Conservation (phyloP, 2,797 vertebrate genomes). For the Epinephelus coioides region DNA sequence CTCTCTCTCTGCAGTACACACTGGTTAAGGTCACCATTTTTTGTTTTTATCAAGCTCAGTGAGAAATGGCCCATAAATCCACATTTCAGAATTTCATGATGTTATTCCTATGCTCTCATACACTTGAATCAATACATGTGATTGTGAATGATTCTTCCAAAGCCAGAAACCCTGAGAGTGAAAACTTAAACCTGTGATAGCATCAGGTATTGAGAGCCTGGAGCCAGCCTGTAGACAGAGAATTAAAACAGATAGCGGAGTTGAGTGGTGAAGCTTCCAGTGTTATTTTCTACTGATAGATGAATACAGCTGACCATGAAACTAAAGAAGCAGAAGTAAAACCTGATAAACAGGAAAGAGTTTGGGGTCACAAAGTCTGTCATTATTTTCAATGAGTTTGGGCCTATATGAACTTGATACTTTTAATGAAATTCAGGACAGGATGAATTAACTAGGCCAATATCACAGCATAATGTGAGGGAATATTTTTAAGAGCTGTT, state of each 20-base stretch:
- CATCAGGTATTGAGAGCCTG: slow-evolving; percentile 21
- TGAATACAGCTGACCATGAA: slow-evolving; percentile 8
- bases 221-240: not conserved
- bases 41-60: slow-evolving; percentile 34
- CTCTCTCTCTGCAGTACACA: slow-evolving; percentile 5
- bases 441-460: no score
- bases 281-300: slow-evolving; percentile 28
- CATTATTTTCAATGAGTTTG: not conserved
- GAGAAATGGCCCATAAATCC: slow-evolving; percentile 35
- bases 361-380: not conserved
- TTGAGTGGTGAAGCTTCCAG: slow-evolving; percentile 22
- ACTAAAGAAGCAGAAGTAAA: not conserved
- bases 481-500: no score
- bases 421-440: no score
- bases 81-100: slow-evolving; percentile 40
- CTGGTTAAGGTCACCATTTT: slow-evolving; percentile 45
- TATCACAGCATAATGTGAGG: no score
- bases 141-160: slow-evolving; percentile 25
- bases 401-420: no score
- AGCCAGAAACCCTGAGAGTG: slow-evolving; percentile 19
- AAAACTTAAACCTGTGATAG: slow-evolving; percentile 36
- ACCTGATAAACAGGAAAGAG: not conserved
- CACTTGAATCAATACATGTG: slow-evolving; percentile 42
- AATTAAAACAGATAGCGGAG: slow-evolving; percentile 28
- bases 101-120: not conserved